phyloP scores from a whole-genome alignment of 2,113 vertebrate species.

The Salvelinus fontinalis region DNA sequence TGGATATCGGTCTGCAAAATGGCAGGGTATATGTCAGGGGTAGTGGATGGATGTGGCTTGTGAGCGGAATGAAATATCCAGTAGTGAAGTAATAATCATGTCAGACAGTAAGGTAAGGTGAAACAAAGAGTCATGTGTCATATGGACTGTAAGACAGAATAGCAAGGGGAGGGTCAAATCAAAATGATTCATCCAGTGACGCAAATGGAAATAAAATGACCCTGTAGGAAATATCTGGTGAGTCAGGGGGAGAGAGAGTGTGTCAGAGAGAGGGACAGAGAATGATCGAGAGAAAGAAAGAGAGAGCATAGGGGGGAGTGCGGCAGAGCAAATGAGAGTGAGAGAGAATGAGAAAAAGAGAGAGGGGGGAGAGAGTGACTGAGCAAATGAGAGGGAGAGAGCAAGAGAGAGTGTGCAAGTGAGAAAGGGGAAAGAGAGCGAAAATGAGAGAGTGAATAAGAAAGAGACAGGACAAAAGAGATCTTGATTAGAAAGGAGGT shows the following conservation, averaged over 20 bases:
- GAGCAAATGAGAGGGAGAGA: background rate
- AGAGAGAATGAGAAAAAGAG: background rate
- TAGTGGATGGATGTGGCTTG: background rate
- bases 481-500: slow-evolving; percentile 4
- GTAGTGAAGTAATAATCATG: no score
- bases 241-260: background rate
- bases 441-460: background rate
- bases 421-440: background rate
- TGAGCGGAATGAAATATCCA: no score
- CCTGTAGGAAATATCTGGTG: no score
- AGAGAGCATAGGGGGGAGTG: background rate
- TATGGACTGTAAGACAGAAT: no score
- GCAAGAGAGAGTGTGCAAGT: background rate
- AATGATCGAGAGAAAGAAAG: no score
- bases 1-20: background rate
- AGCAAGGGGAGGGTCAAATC: no score
- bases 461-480: background rate
- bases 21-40: background rate
- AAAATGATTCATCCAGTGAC: no score
- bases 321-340: background rate
- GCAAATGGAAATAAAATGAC: no score
- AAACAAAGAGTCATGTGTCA: no score
- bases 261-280: background rate
- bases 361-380: background rate
- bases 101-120: no score